Evolutionary conservation across 2,113 vertebrate genomes (phyloP), one percentile per base, ranked within the genome.

Genomic region (Corythoichthys intestinalis): DNA sequence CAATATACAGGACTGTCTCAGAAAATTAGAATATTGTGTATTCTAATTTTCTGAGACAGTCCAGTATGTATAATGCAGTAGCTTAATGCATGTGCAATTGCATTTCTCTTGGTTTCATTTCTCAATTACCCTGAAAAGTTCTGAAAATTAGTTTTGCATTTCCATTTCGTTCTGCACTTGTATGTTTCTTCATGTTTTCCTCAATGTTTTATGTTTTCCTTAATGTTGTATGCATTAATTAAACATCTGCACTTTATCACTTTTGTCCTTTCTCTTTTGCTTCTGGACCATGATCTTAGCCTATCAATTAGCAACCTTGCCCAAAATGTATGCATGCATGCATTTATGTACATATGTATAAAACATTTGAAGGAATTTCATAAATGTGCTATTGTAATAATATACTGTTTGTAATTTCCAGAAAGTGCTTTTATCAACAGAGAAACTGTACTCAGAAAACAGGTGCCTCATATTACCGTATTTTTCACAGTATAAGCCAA

Each of bases 281-380:
- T n/a, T 44, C 11, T 39, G 12, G 34, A 37, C 17, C 41, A 9
- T 15, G 52, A 28, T 39, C 13, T 17, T 44, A n/a, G 35, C 48
- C 56, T 44, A 78, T 59, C 62, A 69, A 79, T 60, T 64, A 80
- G 74, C 68, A 34, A 64, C 60, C 35, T 66, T 70, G 17, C 20
- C 20, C 28, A 75, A 46, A 65, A 73, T 72, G 59, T 50, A 8
- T 53, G 20, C 60, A 62, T 58, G 65, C 10, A 49, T 66, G 44
- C 39, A 56, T 77, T 60, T 28, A 73, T 53, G 66, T 61, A 75
- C 1, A 77, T 72, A 71, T 72, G 57, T 62, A 82, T 71, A 50
- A 35, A 72, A 60, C 48, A 28, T 75, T 63, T 50, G 11, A 50
- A 59, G 46, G 79, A 56, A 65, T 38, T 75, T 37, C 57, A 64